Percentiles rank a stretch among this genome's conserved stretches.
Evolutionary conservation across 1,140 invertebrate species (phyloP).

Genomic region (Brachystomella parvula): DNA sequence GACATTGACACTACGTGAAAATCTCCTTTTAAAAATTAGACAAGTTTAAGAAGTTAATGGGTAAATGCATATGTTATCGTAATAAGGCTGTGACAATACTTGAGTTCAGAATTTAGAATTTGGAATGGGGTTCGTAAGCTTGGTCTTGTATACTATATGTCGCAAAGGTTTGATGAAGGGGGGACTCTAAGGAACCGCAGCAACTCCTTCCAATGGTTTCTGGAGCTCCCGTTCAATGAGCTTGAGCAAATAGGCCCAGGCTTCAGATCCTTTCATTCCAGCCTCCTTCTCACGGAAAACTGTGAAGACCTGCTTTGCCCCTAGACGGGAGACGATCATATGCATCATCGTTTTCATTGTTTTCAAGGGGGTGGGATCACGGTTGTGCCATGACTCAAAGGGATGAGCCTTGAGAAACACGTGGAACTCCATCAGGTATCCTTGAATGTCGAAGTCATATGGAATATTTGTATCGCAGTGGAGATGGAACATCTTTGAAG

Average conservation of each 20-base stretch:
- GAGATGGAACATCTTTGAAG: slow-evolving; percentile 65
- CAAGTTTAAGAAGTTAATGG: too few relatives aligned
- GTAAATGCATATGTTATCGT: too few relatives aligned
- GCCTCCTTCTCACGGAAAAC: slow-evolving; percentile 38
- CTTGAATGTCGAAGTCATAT: slow-evolving; percentile 52
- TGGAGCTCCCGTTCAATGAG: slow-evolving; percentile 24
- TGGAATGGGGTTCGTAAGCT: too few relatives aligned
- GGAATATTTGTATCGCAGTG: slow-evolving; percentile 62
- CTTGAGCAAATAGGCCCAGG: slow-evolving; percentile 29
- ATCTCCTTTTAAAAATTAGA: too few relatives aligned
- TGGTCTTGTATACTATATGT: too few relatives aligned
- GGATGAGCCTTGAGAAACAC: slow-evolving; percentile 58
- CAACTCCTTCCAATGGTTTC: not conserved
- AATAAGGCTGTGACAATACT: too few relatives aligned
- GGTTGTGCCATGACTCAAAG: slow-evolving; percentile 33
- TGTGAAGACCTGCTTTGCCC: slow-evolving; percentile 30
- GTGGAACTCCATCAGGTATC: slow-evolving; percentile 72
- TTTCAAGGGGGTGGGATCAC: slow-evolving; percentile 69
- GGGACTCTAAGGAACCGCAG: too few relatives aligned
- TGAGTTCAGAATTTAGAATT: too few relatives aligned
- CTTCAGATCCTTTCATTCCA: slow-evolving; percentile 35
- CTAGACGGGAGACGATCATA: slow-evolving; percentile 54
- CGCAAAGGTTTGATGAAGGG: too few relatives aligned
- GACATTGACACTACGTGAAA: too few relatives aligned
- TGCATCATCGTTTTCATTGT: slow-evolving; percentile 88